Conservation (phyloP, 2,113 vertebrate genomes). For the Epinephelus cyanopodus region DNA sequence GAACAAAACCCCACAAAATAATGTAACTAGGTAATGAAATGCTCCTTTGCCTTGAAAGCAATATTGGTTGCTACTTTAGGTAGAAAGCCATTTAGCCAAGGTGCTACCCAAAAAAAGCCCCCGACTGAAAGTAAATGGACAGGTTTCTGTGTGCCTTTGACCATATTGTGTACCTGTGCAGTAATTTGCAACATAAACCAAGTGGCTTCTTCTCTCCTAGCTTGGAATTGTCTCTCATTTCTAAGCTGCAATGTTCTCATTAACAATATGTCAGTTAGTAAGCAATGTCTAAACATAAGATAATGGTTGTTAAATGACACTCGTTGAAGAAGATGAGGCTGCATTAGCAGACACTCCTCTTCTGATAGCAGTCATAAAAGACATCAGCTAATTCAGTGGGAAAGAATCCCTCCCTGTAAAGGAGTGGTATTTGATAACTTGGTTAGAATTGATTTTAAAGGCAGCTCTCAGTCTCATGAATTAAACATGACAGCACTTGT, state of each 20-base stretch:
- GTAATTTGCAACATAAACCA: background rate
- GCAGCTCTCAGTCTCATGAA: constrained; percentile 49
- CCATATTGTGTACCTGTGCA: background rate
- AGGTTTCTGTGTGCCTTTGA: no score
- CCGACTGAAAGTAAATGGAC: background rate
- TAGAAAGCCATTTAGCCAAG: background rate
- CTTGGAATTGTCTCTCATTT: background rate
- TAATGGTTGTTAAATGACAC: background rate
- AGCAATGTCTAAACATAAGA: background rate
- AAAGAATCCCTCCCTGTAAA: constrained; percentile 11
- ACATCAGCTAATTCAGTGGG: background rate
- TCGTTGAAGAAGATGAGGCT: background rate
- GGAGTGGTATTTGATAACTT: constrained; percentile 9
- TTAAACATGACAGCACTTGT: constrained; percentile 63
- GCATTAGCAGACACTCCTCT: background rate
- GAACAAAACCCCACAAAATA: background rate
- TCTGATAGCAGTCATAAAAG: constrained; percentile 14
- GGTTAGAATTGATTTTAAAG: constrained; percentile 38
- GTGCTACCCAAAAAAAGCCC: background rate
- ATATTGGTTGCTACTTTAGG: background rate
- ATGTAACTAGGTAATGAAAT: background rate
- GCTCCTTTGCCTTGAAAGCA: background rate
- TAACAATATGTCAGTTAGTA: background rate
- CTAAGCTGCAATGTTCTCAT: background rate
- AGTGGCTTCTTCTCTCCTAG: background rate